These are phyloP conservation scores for Lasioglossum morio DNA, from an alignment of 2,888 invertebrate species.

Conservation along the genomic window DNA sequence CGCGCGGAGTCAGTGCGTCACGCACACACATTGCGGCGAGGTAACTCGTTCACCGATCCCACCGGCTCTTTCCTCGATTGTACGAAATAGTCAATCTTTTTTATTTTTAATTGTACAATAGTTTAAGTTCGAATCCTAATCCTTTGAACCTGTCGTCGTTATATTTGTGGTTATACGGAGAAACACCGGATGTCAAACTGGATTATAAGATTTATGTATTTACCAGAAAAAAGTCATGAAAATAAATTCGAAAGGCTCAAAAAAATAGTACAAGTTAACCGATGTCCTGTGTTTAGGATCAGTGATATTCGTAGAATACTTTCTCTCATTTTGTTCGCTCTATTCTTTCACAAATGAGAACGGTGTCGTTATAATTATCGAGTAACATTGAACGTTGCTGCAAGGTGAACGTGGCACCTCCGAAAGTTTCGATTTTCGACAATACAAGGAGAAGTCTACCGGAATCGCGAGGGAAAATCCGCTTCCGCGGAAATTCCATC, in stretches of 20 bases:
- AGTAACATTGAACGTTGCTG: not conserved
- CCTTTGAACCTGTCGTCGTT: too few species aligned
- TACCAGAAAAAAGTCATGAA: too few species aligned
- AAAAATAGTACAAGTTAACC: too few species aligned
- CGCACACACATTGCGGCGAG: not conserved
- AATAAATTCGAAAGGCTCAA: too few species aligned
- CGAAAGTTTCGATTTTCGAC: not conserved
- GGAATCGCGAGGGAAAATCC: not conserved
- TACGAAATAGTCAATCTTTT: not conserved
- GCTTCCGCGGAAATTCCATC: conserved; percentile 19
- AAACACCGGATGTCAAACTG: too few species aligned
- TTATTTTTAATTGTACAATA: not conserved
- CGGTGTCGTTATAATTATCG: not conserved
- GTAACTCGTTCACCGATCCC: not conserved
- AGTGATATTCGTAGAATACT: too few species aligned
- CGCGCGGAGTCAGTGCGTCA: not conserved
- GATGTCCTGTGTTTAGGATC: too few species aligned
- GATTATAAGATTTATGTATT: too few species aligned
- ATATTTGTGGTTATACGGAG: too few species aligned
- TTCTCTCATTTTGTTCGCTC: too few species aligned
- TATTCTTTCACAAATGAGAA: too few species aligned
- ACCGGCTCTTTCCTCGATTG: not conserved
- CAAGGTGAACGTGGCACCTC: not conserved
- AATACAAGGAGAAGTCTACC: not conserved
- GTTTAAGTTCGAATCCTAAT: too few species aligned